phyloP scores from a whole-genome alignment of 2,797 vertebrate genomes.

The Oreochromis grahami region DNA sequence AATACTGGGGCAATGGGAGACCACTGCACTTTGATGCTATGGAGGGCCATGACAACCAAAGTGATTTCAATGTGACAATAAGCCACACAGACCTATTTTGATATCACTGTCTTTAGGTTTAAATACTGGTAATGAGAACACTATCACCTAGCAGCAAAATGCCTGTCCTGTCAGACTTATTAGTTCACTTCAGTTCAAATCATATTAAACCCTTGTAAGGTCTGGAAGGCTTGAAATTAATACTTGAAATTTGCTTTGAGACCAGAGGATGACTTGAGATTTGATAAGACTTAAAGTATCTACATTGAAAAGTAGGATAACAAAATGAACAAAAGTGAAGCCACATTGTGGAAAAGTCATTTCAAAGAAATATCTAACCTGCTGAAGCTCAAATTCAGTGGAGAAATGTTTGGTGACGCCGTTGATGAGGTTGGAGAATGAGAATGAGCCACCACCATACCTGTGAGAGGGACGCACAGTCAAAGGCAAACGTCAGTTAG shows the following conservation, averaged over 20 bases:
- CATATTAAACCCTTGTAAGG: not conserved
- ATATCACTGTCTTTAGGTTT: too few species aligned
- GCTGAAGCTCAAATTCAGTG: constrained; percentile 79
- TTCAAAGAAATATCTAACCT: constrained; percentile 71
- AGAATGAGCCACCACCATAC: constrained; percentile 90
- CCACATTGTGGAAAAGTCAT: not conserved
- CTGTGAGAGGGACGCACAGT: constrained; percentile 55
- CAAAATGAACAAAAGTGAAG: not conserved
- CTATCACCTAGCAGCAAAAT: not conserved
- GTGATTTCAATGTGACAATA: too few species aligned
- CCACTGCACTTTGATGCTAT: not conserved
- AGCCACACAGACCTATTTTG: too few species aligned
- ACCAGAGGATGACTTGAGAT: not conserved
- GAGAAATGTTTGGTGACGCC: constrained; percentile 84
- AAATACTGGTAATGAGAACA: not conserved
- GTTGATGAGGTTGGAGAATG: constrained; percentile 86
- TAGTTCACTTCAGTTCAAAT: not conserved
- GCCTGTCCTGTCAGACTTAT: not conserved
- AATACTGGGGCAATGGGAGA: not conserved
- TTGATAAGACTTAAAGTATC: too few species aligned
- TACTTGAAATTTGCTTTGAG: not conserved
- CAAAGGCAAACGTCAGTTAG: too few species aligned
- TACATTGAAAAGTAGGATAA: too few species aligned
- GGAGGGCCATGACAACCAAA: not conserved
- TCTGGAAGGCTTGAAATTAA: not conserved